A percentile compares a stretch with the other conserved stretches of the same genome.
These are phyloP conservation scores for Columba janthina DNA, from an alignment of 2,113 vertebrate genomes.

Conservation along the genomic window DNA sequence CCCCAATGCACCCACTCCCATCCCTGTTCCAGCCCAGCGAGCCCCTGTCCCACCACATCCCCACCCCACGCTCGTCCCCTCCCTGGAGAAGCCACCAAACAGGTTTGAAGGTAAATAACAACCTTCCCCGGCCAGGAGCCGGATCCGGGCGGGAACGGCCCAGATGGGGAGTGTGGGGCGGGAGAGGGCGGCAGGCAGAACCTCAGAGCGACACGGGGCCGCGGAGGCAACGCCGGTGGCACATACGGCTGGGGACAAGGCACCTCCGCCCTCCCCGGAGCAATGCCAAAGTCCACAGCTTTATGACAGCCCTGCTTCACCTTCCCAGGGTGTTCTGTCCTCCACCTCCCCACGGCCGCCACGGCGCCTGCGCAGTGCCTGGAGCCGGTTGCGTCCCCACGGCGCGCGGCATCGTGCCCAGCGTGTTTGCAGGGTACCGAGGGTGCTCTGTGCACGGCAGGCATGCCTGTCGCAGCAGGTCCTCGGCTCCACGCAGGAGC, in stretches of 20 bases:
- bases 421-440: neutral
- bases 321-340: neutral
- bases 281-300: neutral
- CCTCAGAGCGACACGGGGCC: fast-evolving
- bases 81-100: slow-evolving; percentile 54
- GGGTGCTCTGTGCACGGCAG: neutral
- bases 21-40: neutral
- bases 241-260: fast-evolving
- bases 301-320: neutral
- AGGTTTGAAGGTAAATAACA: slow-evolving; percentile 68
- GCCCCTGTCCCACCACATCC: neutral
- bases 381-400: neutral
- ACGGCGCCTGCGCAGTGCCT: neutral
- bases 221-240: fast-evolving
- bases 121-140: neutral
- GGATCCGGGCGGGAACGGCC: slow-evolving; percentile 12
- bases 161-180: neutral
- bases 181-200: neutral
- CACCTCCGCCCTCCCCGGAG: neutral
- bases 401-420: neutral
- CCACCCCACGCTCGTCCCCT: neutral
- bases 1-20: neutral
- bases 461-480: slow-evolving; percentile 39
- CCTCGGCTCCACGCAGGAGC: neutral
- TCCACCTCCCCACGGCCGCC: neutral